Conservation (phyloP, 2,888 invertebrate species). For the Antheraea yamamai region DNA sequence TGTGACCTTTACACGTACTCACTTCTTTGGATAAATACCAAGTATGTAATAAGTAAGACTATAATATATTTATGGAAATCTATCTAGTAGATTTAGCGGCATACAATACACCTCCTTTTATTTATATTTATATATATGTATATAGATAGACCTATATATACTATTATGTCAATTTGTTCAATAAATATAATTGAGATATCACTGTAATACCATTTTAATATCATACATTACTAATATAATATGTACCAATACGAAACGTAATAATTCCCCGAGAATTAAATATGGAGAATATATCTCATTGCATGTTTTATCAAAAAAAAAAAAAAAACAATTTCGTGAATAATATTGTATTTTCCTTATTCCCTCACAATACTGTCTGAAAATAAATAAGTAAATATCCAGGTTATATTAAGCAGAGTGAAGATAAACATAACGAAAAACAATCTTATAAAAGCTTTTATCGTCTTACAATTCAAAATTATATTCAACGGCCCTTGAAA, state of each 20-base stretch:
- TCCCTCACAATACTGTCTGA: background rate
- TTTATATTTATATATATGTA: too few relatives aligned
- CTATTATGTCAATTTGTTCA: background rate
- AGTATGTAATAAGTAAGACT: too few relatives aligned
- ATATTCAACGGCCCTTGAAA: slow-evolving; percentile 19
- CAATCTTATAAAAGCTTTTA: slow-evolving; percentile 16
- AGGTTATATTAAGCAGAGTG: slow-evolving; percentile 16
- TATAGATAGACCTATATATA: background rate
- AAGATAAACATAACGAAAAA: slow-evolving; percentile 18
- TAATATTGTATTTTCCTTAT: slow-evolving; percentile 1
- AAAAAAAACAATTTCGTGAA: background rate
- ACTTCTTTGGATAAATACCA: too few relatives aligned
- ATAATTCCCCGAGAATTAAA: background rate
- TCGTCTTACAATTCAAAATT: slow-evolving; percentile 19
- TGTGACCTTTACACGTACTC: too few relatives aligned
- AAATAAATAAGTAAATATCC: slow-evolving; percentile 13
- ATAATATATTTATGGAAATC: too few relatives aligned
- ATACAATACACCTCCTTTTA: too few relatives aligned
- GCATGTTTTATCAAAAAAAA: background rate
- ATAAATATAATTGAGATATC: background rate
- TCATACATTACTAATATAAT: background rate
- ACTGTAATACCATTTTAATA: background rate
- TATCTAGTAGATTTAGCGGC: too few relatives aligned
- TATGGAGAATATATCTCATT: background rate
- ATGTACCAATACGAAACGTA: background rate